Evolutionary conservation across 1,140 invertebrate genomes (phyloP).

Genomic region (Diabrotica virgifera): DNA sequence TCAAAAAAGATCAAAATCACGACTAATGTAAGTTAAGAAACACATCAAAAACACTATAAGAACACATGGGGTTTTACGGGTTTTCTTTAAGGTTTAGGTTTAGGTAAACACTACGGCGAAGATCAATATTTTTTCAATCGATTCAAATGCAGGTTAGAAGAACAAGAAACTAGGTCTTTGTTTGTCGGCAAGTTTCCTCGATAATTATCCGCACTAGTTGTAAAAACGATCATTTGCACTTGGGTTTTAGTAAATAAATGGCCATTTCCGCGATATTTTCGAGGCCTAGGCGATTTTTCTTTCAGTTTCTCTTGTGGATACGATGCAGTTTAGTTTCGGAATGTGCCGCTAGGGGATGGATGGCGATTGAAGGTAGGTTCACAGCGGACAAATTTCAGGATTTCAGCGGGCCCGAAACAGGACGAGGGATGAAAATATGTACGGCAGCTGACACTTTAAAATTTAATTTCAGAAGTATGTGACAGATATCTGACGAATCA

Average conservation of each 20-base stretch:
- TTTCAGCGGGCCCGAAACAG: neutral
- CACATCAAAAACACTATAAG: slow-evolving; percentile 39
- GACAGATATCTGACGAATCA: too few species aligned
- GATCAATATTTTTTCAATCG: slow-evolving; percentile 45
- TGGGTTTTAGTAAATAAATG: neutral
- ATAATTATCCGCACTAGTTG: slow-evolving; percentile 5
- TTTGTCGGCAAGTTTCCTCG: slow-evolving; percentile 7
- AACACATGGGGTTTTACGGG: slow-evolving; percentile 39
- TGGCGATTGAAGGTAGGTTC: slow-evolving; percentile 21
- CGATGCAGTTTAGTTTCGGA: slow-evolving; percentile 35
- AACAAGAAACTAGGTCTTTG: slow-evolving; percentile 19
- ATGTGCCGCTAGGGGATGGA: slow-evolving; percentile 34
- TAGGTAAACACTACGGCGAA: slow-evolving; percentile 32
- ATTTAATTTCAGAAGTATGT: too few species aligned
- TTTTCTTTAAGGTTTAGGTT: neutral
- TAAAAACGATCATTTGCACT: slow-evolving; percentile 6
- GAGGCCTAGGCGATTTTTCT: slow-evolving; percentile 26
- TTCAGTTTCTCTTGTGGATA: slow-evolving; percentile 35
- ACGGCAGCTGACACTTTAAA: too few species aligned
- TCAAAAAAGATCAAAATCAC: slow-evolving; percentile 24
- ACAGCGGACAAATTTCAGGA: slow-evolving; percentile 28
- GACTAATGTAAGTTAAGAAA: slow-evolving; percentile 19
- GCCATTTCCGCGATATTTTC: slow-evolving; percentile 10
- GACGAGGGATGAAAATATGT: neutral
- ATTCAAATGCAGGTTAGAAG: slow-evolving; percentile 38